Base-by-base conservation (phyloP, 2,113 vertebrate species). In the Hiodon tergisus region DNA sequence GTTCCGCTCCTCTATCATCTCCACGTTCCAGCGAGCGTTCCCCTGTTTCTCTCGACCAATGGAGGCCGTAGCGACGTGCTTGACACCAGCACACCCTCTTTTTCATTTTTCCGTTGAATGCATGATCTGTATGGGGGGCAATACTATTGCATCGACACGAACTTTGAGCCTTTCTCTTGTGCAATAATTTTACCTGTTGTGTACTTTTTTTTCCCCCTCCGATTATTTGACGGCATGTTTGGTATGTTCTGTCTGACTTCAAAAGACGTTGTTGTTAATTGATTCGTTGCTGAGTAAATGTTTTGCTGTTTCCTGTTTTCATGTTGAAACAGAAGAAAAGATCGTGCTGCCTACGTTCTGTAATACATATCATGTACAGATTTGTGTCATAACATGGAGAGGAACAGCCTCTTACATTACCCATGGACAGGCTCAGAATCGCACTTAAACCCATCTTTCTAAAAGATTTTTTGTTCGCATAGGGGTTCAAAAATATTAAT, bases 101-200 rank as follows among this genome's bases (percentile, higher is more conserved):
- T 91, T 91, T 88, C 86, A 60, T 85, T 86, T 74, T 87, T 94
- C 92, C 92, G 92, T 94, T 95, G 91, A 94, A 96, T 93, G 94
- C 95, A 96, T 95, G 93, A 94, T 95, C 91, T 94, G 91, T 93
- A 90, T 92, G 81, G 90, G 92, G 31, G 94, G 94, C 92, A 94
- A 96, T 96, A 95, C 92, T 91, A 89, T 93, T 94, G 94, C 94
- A 95, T 95, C 93, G 92, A 94, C 93, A 91, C 92, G 95, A 95
- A 94, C 93, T 95, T 95, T 94, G 95, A 98, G 96, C 95, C 96
- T 98, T 96, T 97, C 94, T 98, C 94, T 97, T 98, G 96, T 98
- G 96, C 96, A 98, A 98, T 98, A 98, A 98, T 97, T 96, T 31
- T 95, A 94, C 95, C 95, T 94, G 94, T 96, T 95, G 95, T 98